These are phyloP conservation scores for Phalacrocorax aristotelis DNA, from an alignment of 2,113 vertebrate species.

Conservation along the genomic window DNA sequence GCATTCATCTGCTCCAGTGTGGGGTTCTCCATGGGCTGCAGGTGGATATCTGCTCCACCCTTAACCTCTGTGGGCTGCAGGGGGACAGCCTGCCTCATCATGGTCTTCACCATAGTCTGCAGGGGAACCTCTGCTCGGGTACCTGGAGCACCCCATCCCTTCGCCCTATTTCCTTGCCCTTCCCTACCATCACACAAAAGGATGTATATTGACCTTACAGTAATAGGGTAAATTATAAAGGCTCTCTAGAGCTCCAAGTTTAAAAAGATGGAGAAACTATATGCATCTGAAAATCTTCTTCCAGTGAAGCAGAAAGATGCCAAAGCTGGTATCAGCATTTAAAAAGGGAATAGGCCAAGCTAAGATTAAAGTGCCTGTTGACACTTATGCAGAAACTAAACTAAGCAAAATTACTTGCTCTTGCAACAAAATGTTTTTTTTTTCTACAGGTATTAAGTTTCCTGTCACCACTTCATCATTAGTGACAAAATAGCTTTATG, in stretches of 20 bases:
- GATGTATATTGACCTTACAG: not conserved
- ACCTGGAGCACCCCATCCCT: not conserved
- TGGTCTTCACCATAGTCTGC: no score
- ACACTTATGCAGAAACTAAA: not conserved
- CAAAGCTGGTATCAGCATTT: not conserved
- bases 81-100: no score
- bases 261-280: not conserved
- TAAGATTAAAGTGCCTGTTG: not conserved
- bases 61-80: no score
- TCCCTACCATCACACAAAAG: fast-evolving
- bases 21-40: no score
- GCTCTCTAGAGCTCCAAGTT: not conserved
- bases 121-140: no score
- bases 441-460: not conserved
- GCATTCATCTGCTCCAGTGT: no score
- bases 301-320: not conserved
- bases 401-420: not conserved
- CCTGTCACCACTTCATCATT: not conserved
- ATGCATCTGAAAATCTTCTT: not conserved
- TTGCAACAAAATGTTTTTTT: not conserved
- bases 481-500: not conserved
- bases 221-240: not conserved
- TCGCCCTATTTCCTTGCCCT: not conserved
- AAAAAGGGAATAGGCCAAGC: not conserved
- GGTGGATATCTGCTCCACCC: no score